These are phyloP conservation scores for Puffinus mauretanicus DNA, from an alignment of 2,113 vertebrate genomes.

Conservation along the genomic window DNA sequence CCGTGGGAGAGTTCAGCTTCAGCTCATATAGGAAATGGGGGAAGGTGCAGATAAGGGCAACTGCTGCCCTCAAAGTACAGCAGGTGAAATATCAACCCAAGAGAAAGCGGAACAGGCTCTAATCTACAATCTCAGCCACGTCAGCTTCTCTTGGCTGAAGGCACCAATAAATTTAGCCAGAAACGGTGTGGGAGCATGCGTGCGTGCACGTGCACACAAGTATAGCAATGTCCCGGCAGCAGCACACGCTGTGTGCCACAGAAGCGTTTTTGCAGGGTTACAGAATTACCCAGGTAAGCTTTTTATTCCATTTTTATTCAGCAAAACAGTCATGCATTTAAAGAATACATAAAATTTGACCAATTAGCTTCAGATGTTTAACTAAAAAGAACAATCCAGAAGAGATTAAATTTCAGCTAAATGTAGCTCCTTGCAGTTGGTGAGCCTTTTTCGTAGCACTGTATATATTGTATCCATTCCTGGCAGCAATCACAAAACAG, in stretches of 20 bases:
- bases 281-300: neutral
- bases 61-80: neutral
- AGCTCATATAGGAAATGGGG: neutral
- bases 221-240: neutral
- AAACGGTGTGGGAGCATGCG: rapidly evolving
- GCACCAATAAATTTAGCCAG: neutral
- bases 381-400: neutral
- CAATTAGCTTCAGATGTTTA: neutral
- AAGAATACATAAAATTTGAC: neutral
- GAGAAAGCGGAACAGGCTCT: neutral
- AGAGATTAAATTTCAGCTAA: neutral
- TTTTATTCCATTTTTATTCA: neutral
- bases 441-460: neutral
- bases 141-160: neutral
- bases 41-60: conserved; percentile 20
- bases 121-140: neutral
- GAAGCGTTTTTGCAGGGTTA: neutral
- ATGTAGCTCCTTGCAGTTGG: neutral
- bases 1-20: neutral
- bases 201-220: neutral
- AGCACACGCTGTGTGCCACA: neutral
- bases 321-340: neutral
- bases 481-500: conserved; percentile 1
- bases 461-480: neutral
- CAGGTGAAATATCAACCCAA: neutral